Evolutionary conservation across 2,113 vertebrate genomes (phyloP).

Genomic region (Steatornis caripensis): DNA sequence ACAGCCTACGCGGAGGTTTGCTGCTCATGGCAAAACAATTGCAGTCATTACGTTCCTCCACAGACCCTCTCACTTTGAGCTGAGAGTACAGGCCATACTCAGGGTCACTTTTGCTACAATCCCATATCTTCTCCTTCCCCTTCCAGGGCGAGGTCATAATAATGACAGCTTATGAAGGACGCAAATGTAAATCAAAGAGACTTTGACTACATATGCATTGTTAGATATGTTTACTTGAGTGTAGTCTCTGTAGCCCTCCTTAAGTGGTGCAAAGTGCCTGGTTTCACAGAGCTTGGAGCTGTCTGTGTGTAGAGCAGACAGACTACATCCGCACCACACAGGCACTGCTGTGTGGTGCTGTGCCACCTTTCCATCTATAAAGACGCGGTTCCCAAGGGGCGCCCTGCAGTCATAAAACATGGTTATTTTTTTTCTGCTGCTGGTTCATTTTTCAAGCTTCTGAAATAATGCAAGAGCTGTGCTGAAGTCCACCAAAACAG

Average conservation of each 20-base stretch:
- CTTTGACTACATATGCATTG: neutral
- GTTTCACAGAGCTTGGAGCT: neutral
- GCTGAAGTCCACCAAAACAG: neutral
- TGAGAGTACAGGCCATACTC: neutral
- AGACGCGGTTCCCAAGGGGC: neutral
- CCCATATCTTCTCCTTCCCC: neutral
- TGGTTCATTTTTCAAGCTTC: neutral
- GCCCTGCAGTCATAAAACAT: neutral
- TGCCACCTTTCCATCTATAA: fast-evolving
- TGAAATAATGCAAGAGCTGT: neutral
- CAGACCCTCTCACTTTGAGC: neutral
- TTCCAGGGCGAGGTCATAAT: neutral
- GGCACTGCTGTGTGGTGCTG: fast-evolving
- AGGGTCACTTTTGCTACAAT: neutral
- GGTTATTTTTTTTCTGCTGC: neutral
- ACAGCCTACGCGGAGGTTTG: neutral
- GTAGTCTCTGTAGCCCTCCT: neutral
- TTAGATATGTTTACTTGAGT: neutral
- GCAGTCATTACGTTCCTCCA: neutral
- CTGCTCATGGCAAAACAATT: neutral
- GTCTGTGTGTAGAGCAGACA: neutral
- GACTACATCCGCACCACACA: neutral
- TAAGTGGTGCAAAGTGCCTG: neutral
- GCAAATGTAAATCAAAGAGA: neutral
- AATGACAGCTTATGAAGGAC: neutral